Conservation (phyloP, 1,140 invertebrate genomes). For the Calliopsis andreniformis region DNA sequence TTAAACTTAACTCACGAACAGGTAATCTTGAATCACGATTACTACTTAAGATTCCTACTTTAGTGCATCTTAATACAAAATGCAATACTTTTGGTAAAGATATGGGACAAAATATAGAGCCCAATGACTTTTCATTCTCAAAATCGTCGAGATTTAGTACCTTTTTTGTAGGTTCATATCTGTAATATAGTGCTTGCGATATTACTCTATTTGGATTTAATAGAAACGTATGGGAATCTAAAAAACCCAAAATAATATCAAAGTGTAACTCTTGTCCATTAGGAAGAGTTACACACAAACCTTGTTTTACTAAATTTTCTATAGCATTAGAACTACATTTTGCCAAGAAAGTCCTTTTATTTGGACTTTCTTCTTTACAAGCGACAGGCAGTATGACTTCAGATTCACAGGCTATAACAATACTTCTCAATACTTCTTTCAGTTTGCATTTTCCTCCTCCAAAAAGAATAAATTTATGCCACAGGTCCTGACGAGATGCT, state of each 20-base stretch:
- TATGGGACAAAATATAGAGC: slow-evolving; percentile 74
- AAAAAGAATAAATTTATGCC: slow-evolving; percentile 80
- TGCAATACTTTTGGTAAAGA: slow-evolving; percentile 71
- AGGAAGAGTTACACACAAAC: slow-evolving; percentile 62
- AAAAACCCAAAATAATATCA: slow-evolving; percentile 76
- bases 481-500: slow-evolving; percentile 72
- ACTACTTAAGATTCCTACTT: slow-evolving; percentile 54
- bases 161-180: slow-evolving; percentile 71
- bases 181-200: slow-evolving; percentile 60
- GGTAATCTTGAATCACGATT: slow-evolving; percentile 68
- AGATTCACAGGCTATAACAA: slow-evolving; percentile 70
- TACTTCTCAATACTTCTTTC: slow-evolving; percentile 60
- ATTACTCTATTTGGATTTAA: slow-evolving; percentile 71
- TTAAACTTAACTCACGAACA: slow-evolving; percentile 73
- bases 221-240: slow-evolving; percentile 64
- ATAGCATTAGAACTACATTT: slow-evolving; percentile 69
- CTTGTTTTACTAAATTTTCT: slow-evolving; percentile 71
- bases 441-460: slow-evolving; percentile 62
- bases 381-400: slow-evolving; percentile 73
- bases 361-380: slow-evolving; percentile 68
- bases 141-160: slow-evolving; percentile 75
- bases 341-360: slow-evolving; percentile 72
- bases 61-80: slow-evolving; percentile 68
- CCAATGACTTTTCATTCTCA: slow-evolving; percentile 70
- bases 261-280: slow-evolving; percentile 65